Base-by-base conservation (phyloP, 2,888 invertebrate species). In the Eupithecia subfuscata region DNA sequence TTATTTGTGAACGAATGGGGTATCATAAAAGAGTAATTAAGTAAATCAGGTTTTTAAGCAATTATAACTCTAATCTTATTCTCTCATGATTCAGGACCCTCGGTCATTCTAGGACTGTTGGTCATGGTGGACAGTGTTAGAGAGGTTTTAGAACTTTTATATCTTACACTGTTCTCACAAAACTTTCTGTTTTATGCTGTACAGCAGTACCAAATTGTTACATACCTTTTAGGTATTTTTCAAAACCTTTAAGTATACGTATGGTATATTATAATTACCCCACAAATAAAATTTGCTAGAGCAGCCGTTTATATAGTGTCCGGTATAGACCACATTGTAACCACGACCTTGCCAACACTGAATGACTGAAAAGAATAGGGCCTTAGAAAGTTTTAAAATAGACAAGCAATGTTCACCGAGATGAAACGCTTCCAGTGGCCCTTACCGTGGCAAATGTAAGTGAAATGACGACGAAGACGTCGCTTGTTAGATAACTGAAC, bases 401-500 rank as follows among this genome's bases (percentile, higher is more conserved):
- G 14, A 30, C 30, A 30, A 16, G 30, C 63, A 30, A 63, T 25
- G 30, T 63, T 63, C 30, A 63, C 63, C 30, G 2, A 18, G 9
- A 65, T 40, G 18, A n/a, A 40, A n/a, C 16, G 64, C 30, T 34
- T 16, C 34, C 34, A 14, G 64, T 65, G 37, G n/a, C 40, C 8
- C 12, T 67, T 12, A 40, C n/a, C 11, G 67, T 67, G 67, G 22
- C 40, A 12, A 40, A 67, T 48, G 16, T 22, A 69, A 48, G 48
- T 45, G 34, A 71, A 71, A 60, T 60, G 60, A 6, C 60, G 25
- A 60, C 60, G 25, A 60, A 25, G 25, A 25, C 60, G 25, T 12
- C 60, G 63, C 43, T 34, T 22, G 70, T 67, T 73, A 78, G 71
- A 60, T 60, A 60, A 60, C 60, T 60, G n/a, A 77, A 76, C 78